phyloP scores from a whole-genome alignment of 2,888 invertebrate genomes.

The Tachina grossa region DNA sequence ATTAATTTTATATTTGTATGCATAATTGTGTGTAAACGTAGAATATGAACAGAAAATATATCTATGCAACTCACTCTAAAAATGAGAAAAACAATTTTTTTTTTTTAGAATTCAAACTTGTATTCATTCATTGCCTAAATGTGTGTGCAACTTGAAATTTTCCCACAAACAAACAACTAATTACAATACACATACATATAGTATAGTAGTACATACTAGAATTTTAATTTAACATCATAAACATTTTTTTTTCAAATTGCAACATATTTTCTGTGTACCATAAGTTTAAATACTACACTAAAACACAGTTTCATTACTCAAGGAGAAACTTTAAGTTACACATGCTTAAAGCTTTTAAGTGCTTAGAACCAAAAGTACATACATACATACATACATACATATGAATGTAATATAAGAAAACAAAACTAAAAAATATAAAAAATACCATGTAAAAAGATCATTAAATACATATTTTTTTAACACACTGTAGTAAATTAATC shows the following conservation, averaged over 20 bases:
- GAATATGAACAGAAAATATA: background rate
- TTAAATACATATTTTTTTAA: constrained; percentile 52
- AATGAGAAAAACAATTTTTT: too few species aligned
- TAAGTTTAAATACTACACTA: constrained; percentile 17
- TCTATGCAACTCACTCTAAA: background rate
- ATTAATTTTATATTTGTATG: background rate
- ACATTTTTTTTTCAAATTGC: constrained; percentile 37
- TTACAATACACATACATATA: background rate
- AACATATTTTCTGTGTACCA: constrained; percentile 30
- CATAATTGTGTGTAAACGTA: background rate
- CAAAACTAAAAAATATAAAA: constrained; percentile 11
- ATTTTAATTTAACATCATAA: constrained; percentile 33
- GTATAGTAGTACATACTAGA: background rate
- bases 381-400: too few species aligned
- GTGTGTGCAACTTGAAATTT: constrained; percentile 18
- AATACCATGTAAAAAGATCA: constrained; percentile 54
- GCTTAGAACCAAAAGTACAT: constrained; percentile 16
- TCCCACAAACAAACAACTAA: constrained; percentile 40
- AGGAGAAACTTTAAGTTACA: background rate
- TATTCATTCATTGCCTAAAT: constrained; percentile 28
- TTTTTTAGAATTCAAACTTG: constrained; percentile 19
- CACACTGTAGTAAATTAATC: constrained; percentile 32
- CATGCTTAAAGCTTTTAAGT: constrained; percentile 29
- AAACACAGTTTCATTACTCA: constrained; percentile 30
- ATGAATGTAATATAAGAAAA: constrained; percentile 16